phyloP scores from a whole-genome alignment of 1,140 invertebrate genomes.

The Drosophila auraria region DNA sequence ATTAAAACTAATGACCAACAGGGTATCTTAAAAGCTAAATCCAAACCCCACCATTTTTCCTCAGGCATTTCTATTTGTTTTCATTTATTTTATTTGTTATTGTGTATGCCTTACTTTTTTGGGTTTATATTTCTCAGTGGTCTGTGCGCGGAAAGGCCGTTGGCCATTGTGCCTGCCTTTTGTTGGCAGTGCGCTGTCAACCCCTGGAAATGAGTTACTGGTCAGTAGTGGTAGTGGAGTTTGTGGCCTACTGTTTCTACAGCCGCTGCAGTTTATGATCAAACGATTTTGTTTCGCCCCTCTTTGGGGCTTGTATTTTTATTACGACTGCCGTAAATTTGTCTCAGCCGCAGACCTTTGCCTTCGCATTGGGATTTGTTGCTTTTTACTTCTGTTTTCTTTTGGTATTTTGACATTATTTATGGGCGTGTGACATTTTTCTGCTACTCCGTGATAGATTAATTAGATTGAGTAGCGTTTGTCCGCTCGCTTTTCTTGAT shows the following conservation, averaged over 20 bases:
- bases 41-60: background rate
- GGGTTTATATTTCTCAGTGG: conserved; percentile 34
- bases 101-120: conserved; percentile 25
- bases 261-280: conserved; percentile 51
- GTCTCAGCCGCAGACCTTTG: conserved; percentile 52
- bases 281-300: conserved; percentile 39
- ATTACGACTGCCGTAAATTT: conserved; percentile 43
- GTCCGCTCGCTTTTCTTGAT: background rate
- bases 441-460: conserved; percentile 45
- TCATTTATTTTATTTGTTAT: conserved; percentile 44
- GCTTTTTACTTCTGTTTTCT: conserved; percentile 7
- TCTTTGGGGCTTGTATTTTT: conserved; percentile 22
- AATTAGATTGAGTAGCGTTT: conserved; percentile 54
- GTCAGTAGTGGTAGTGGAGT: conserved; percentile 18
- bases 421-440: conserved; percentile 57
- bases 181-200: conserved; percentile 32
- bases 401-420: conserved; percentile 38
- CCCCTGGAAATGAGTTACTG: conserved; percentile 19
- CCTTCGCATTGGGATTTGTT: conserved; percentile 15
- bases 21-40: conserved; percentile 5
- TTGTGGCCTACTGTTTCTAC: conserved; percentile 36
- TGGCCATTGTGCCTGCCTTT: conserved; percentile 35
- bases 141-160: conserved; percentile 16
- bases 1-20: background rate
- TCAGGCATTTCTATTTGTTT: conserved; percentile 26